Percentiles rank a stretch among this genome's conserved stretches.
These are phyloP conservation scores for Anas capensis DNA, from an alignment of 2,797 vertebrate species.

Conservation along the genomic window DNA sequence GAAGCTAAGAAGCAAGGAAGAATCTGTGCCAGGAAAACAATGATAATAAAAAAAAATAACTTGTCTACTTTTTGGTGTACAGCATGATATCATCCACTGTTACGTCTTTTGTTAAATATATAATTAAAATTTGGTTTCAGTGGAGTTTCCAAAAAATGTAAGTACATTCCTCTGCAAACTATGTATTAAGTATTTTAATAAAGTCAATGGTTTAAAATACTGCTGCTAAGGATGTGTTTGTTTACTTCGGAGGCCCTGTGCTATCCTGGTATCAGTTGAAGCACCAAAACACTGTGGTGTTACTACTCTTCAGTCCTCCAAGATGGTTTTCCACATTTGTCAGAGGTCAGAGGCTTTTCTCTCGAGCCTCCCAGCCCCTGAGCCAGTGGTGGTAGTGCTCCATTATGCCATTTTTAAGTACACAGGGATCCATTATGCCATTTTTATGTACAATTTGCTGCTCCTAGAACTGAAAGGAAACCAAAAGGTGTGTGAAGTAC, in stretches of 20 bases:
- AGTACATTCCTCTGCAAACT: conserved; percentile 79
- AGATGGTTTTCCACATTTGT: not conserved
- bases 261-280: not conserved
- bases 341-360: conserved; percentile 6
- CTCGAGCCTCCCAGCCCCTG: not conserved
- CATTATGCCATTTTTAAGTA: not conserved
- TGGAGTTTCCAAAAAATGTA: conserved; percentile 76
- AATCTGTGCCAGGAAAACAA: conserved; percentile 48
- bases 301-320: not conserved
- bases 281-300: not conserved
- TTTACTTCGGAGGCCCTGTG: not conserved
- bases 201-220: conserved; percentile 76
- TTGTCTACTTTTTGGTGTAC: conserved; percentile 24
- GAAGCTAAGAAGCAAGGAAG: conserved; percentile 52
- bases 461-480: not conserved
- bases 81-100: conserved; percentile 50
- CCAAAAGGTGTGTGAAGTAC: not conserved
- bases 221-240: not conserved
- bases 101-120: conserved; percentile 66
- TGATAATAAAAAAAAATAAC: not conserved
- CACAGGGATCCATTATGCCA: not conserved
- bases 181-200: conserved; percentile 81
- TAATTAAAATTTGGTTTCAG: conserved; percentile 68
- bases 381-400: not conserved
- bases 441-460: not conserved